Evolutionary conservation across 2,113 vertebrate genomes (phyloP), one percentile per base, ranked within the genome.

Genomic region (Cyphotilapia sp.): DNA sequence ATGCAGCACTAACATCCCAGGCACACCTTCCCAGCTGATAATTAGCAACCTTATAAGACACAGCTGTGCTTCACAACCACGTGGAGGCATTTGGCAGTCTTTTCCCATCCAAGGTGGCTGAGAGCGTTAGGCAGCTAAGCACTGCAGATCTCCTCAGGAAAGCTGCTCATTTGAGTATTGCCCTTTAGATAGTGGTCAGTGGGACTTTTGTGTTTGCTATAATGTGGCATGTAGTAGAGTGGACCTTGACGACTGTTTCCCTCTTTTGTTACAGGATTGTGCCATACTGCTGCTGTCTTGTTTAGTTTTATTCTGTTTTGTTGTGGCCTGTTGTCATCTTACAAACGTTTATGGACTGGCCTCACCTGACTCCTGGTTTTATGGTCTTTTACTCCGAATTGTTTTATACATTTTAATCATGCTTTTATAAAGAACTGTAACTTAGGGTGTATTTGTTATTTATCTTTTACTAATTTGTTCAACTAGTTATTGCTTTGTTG

Each of bases 391-490:
- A 56, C 53, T 24, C 11, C 0, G 22, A 56, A 14, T 57, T 27
- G 54, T 57, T 57, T 27, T 57, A 57, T 57, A 27, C 7, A 57
- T 14, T 57, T 27, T 57, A 57, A 57, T 57, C 22, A 57, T 27
- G 7, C 12, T 57, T 57, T 57, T 57, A 14, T 57, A 57, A 27
- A 27, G 54, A 57, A 57, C 22, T 56, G 54, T 56, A 27, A 57
- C 54, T 57, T 57, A 0, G 1, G 54, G 22, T 56, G 7, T 56
- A 0, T 27, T 56, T 27, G 22, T 56, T 56, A n/a, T n/a, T n/a
- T n/a, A n/a, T n/a, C 54, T 56, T 27, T 56, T 56, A 56, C 54
- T 27, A 56, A 56, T 56, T 2, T 56, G 6, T 56, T 56, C 0
- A 56, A 27, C 6, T 14, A 45, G 42, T 45, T 45, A 2, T 14